Conservation (phyloP, 2,797 vertebrate genomes). For the Helostoma temminkii region DNA sequence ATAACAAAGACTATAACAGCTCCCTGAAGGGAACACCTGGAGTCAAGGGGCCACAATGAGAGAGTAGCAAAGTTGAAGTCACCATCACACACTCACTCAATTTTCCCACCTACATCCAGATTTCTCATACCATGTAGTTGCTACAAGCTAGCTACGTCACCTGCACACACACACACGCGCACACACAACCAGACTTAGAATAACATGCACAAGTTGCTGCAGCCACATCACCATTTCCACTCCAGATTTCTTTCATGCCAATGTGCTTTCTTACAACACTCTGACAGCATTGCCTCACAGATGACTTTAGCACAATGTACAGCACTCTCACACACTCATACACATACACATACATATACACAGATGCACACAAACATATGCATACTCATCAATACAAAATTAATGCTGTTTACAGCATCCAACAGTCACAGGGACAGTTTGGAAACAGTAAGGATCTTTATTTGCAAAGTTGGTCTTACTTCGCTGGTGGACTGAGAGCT, state of each 20-base stretch:
- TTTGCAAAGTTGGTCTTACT: constrained; percentile 15
- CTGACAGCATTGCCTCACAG: constrained; percentile 60
- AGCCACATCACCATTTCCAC: constrained; percentile 20
- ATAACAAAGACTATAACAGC: constrained; percentile 32
- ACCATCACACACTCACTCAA: constrained; percentile 35
- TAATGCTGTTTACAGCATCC: not conserved
- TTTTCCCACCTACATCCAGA: constrained; percentile 57
- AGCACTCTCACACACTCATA: constrained; percentile 26
- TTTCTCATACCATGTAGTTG: constrained; percentile 47
- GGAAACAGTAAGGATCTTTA: constrained; percentile 15
- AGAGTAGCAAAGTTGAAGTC: constrained; percentile 6
- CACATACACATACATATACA: not conserved
- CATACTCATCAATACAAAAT: constrained; percentile 22
- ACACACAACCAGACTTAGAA: not conserved
- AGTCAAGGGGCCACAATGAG: constrained; percentile 41
- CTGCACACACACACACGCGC: not conserved
- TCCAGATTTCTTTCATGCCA: constrained; percentile 18
- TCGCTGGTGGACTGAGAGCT: constrained; percentile 22
- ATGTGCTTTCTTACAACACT: constrained; percentile 41
- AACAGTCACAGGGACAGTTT: not conserved
- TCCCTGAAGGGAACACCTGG: constrained; percentile 74
- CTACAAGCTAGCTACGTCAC: constrained; percentile 36
- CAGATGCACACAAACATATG: constrained; percentile 11
- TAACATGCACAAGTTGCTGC: constrained; percentile 12
- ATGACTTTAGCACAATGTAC: constrained; percentile 63